phyloP scores from a whole-genome alignment of 2,113 vertebrate species.

The Psephotus haematonotus region DNA sequence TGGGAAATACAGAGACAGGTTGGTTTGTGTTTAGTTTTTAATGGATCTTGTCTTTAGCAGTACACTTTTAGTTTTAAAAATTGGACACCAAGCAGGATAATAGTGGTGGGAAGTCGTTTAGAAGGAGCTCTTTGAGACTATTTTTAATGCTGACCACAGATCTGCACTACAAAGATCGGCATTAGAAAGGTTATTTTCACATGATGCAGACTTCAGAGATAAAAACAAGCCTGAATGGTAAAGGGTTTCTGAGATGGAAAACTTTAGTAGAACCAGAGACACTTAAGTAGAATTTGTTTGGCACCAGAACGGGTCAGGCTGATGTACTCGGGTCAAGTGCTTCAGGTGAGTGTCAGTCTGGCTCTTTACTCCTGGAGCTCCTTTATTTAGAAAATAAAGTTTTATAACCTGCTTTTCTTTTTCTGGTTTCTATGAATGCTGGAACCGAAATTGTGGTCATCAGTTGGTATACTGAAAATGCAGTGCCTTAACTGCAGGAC shows the following conservation, averaged over 20 bases:
- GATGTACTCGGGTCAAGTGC: rapidly evolving
- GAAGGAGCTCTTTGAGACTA: background rate
- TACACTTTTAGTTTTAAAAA: background rate
- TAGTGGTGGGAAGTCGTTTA: background rate
- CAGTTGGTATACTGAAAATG: background rate
- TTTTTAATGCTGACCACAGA: background rate
- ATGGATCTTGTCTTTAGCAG: background rate
- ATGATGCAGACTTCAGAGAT: background rate
- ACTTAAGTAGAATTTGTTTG: background rate
- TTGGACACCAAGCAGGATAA: background rate
- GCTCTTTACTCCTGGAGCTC: background rate
- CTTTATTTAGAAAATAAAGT: background rate
- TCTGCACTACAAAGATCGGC: background rate
- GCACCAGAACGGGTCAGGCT: background rate
- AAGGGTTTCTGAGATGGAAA: background rate
- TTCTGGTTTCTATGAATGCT: background rate
- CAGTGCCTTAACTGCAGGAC: background rate
- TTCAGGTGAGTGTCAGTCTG: background rate
- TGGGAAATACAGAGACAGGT: background rate
- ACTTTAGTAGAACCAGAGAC: background rate
- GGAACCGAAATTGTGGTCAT: background rate
- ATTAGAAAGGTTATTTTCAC: background rate
- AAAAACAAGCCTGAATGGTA: background rate
- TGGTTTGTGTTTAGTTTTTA: background rate
- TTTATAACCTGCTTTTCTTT: background rate